These are phyloP conservation scores for Sylvicola fuscatus DNA, from an alignment of 2,888 invertebrate genomes.

Conservation along the genomic window DNA sequence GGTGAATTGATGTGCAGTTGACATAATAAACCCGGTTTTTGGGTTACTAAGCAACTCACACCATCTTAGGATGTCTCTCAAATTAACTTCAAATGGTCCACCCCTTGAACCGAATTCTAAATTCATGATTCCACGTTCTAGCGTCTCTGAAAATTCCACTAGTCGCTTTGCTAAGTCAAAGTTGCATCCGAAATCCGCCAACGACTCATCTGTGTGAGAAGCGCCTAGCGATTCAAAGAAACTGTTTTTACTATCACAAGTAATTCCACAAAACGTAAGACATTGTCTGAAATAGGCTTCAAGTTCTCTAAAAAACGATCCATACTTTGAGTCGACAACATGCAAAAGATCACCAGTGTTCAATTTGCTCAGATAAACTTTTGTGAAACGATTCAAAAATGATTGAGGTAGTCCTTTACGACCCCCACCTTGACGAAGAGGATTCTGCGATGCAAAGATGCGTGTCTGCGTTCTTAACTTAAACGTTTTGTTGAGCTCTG, in stretches of 20 bases:
- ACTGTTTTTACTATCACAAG: neutral
- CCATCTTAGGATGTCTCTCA: conserved; percentile 89
- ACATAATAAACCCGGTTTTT: conserved; percentile 11
- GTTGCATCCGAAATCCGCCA: conserved; percentile 14
- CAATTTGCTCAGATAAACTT: conserved; percentile 50
- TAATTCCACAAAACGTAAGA: conserved; percentile 5
- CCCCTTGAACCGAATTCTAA: conserved; percentile 62
- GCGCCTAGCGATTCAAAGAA: neutral
- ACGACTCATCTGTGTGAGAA: neutral
- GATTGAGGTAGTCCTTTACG: conserved; percentile 90
- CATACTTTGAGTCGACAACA: conserved; percentile 20
- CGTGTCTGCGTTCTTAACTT: conserved; percentile 53
- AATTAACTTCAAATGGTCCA: conserved; percentile 92
- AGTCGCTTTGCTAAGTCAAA: conserved; percentile 42
- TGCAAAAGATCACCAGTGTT: conserved; percentile 39
- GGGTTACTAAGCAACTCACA: conserved; percentile 45
- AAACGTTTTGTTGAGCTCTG: conserved; percentile 81
- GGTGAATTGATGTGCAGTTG: conserved; percentile 18
- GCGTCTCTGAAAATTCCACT: conserved; percentile 53
- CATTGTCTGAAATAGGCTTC: conserved; percentile 6
- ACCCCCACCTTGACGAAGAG: conserved; percentile 85
- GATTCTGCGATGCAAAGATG: conserved; percentile 97
- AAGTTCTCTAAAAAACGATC: conserved; percentile 8
- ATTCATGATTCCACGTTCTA: conserved; percentile 40
- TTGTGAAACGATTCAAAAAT: conserved; percentile 92